Conservation (phyloP, 2,797 vertebrate species). For the Smutsia temminckii region DNA sequence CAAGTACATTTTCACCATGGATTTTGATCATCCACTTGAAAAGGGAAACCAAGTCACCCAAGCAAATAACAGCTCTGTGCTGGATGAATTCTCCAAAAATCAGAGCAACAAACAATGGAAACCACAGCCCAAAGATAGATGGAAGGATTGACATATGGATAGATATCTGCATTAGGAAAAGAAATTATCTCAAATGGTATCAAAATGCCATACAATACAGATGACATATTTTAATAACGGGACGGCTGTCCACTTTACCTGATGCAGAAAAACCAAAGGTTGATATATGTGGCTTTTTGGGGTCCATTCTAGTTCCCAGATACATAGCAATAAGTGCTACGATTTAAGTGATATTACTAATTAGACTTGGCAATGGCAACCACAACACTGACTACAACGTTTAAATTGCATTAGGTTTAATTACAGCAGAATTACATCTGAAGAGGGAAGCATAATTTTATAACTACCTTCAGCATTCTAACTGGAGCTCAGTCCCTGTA, state of each 20-base stretch:
- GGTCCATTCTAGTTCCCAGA: slow-evolving; percentile 70
- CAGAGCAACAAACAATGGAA: slow-evolving; percentile 43
- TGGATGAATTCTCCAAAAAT: slow-evolving; percentile 59
- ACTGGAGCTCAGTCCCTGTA: slow-evolving; percentile 74
- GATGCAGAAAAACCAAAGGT: slow-evolving; percentile 58
- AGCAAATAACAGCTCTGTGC: slow-evolving; percentile 1
- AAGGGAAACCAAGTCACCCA: slow-evolving; percentile 43
- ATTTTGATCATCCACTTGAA: neutral
- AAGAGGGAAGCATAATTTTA: slow-evolving; percentile 79
- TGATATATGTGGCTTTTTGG: slow-evolving; percentile 54
- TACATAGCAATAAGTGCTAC: slow-evolving; percentile 75
- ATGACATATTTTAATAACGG: slow-evolving; percentile 15
- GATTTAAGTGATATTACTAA: slow-evolving; percentile 78
- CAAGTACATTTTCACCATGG: slow-evolving; percentile 40
- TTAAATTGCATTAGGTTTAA: slow-evolving; percentile 81
- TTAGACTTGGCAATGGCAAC: slow-evolving; percentile 77
- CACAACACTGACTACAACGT: slow-evolving; percentile 77
- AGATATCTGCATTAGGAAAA: neutral
- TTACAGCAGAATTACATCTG: slow-evolving; percentile 81
- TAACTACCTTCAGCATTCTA: slow-evolving; percentile 78
- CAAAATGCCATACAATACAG: neutral
- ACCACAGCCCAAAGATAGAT: neutral
- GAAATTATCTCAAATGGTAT: neutral
- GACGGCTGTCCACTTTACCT: slow-evolving; percentile 55
- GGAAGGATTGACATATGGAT: neutral